phyloP scores from a whole-genome alignment of 1,140 invertebrate genomes.

The Drosophila orosa region DNA sequence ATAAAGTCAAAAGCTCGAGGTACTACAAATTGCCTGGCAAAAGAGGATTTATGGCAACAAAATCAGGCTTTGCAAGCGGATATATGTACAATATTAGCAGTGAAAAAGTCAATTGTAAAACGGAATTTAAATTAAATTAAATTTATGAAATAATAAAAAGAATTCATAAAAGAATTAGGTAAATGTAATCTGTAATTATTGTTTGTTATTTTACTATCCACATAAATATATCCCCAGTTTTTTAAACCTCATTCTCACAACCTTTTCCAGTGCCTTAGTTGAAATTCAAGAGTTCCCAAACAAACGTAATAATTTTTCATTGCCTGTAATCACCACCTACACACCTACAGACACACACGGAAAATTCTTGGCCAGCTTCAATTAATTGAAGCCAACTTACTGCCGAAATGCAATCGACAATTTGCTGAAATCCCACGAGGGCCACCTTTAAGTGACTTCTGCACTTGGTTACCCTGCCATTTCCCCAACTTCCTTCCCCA shows the following conservation, averaged over 20 bases:
- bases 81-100: neutral
- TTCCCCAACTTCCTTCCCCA: neutral
- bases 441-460: slow-evolving; percentile 49
- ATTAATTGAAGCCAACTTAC: slow-evolving; percentile 47
- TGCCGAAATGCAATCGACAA: slow-evolving; percentile 45
- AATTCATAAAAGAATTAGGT: neutral
- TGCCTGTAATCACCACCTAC: slow-evolving; percentile 2
- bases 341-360: neutral
- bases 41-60: slow-evolving; percentile 21
- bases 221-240: neutral
- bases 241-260: neutral
- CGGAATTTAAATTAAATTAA: neutral
- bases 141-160: neutral
- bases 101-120: neutral
- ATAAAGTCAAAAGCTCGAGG: slow-evolving; percentile 17
- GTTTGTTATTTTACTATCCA: neutral
- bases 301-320: slow-evolving; percentile 24
- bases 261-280: neutral
- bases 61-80: neutral
- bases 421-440: slow-evolving; percentile 46
- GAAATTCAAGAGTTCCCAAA: neutral
- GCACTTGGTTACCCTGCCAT: slow-evolving; percentile 12
- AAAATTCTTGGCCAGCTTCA: slow-evolving; percentile 24
- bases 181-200: neutral
- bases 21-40: slow-evolving; percentile 46